Percentiles rank a stretch among this genome's conserved stretches.
phyloP scores from a whole-genome alignment of 2,797 vertebrate species.

The Characodon lateralis region DNA sequence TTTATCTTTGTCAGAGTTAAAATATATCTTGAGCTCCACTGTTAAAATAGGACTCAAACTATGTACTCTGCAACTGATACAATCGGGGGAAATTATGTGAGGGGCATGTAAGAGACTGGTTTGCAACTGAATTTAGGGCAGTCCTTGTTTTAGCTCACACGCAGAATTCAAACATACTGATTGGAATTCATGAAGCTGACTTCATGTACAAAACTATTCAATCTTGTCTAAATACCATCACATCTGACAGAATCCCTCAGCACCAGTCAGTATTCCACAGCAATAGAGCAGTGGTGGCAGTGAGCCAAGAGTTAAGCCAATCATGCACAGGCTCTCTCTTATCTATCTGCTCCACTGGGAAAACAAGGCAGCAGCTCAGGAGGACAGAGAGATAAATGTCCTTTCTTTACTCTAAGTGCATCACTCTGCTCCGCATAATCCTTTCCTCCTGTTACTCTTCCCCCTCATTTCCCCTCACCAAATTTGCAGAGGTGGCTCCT shows the following conservation, averaged over 20 bases:
- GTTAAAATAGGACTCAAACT: constrained; percentile 23
- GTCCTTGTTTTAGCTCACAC: constrained; percentile 22
- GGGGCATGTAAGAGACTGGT: constrained; percentile 14
- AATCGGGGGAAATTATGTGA: constrained; percentile 37
- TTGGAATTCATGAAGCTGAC: constrained; percentile 47
- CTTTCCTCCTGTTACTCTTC: constrained; percentile 33
- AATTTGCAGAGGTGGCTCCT: constrained; percentile 20
- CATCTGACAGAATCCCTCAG: constrained; percentile 58
- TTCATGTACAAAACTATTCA: constrained; percentile 48
- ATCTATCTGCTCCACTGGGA: constrained; percentile 65
- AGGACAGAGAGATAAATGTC: constrained; percentile 66
- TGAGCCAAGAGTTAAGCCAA: constrained; percentile 67
- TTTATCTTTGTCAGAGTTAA: constrained; percentile 9
- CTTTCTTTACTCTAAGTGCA: constrained; percentile 60
- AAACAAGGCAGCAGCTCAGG: constrained; percentile 63
- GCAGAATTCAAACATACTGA: constrained; percentile 31
- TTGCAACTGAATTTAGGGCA: constrained; percentile 18
- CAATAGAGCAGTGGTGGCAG: constrained; percentile 51
- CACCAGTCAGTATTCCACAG: constrained; percentile 46
- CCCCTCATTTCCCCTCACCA: constrained; percentile 40
- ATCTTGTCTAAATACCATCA: constrained; percentile 57
- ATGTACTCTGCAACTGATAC: not conserved
- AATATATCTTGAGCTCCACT: constrained; percentile 18
- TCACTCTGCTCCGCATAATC: constrained; percentile 62
- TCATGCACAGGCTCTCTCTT: constrained; percentile 61